Percentiles rank a stretch among this genome's conserved stretches.
phyloP scores from a whole-genome alignment of 2,113 vertebrate genomes.

The Brienomyrus brachyistius region DNA sequence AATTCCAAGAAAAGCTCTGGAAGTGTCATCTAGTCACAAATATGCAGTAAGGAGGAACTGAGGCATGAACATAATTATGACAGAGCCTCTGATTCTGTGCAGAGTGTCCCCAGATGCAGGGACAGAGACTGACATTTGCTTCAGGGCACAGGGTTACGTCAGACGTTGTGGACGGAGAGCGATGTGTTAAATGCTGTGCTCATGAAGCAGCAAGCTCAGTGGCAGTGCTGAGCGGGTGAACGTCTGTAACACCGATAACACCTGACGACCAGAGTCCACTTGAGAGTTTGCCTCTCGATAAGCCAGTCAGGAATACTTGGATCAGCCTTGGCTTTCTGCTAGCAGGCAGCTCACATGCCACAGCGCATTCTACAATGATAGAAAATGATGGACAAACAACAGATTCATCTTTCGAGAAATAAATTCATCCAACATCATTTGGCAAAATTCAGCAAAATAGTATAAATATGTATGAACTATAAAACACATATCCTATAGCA shows the following conservation, averaged over 20 bases:
- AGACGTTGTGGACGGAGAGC: background rate
- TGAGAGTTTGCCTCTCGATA: background rate
- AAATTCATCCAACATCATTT: background rate
- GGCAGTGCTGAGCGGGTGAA: background rate
- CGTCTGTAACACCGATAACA: background rate
- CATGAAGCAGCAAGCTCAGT: background rate
- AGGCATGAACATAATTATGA: background rate
- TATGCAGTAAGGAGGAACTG: background rate
- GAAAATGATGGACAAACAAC: background rate
- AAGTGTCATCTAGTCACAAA: background rate
- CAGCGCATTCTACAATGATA: background rate
- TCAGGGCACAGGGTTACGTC: background rate
- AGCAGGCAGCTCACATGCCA: background rate
- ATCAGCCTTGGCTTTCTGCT: background rate
- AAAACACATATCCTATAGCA: background rate
- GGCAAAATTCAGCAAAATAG: background rate
- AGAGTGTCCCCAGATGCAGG: background rate
- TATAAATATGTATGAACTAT: background rate
- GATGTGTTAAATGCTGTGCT: background rate
- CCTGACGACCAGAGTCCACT: background rate
- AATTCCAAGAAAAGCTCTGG: background rate
- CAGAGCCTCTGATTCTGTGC: background rate
- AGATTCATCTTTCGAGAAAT: background rate
- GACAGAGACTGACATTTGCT: background rate
- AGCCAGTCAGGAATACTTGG: background rate